These are phyloP conservation scores for Diprion similis DNA, from an alignment of 1,140 invertebrate genomes.

Conservation along the genomic window DNA sequence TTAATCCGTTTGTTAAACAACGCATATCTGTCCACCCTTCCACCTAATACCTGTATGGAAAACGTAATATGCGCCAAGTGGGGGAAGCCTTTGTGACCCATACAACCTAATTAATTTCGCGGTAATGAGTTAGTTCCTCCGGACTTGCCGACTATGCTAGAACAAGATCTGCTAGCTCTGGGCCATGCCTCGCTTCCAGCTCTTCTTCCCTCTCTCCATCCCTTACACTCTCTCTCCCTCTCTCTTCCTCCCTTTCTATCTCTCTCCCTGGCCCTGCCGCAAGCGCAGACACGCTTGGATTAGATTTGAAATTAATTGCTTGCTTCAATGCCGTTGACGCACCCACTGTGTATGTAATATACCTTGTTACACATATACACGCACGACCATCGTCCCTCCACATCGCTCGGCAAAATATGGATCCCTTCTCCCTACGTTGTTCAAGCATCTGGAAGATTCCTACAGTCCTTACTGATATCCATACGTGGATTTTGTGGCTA, in stretches of 20 bases:
- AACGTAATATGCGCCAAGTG: conserved; percentile 31
- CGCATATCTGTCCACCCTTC: no score
- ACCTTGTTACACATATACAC: no score
- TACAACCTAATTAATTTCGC: conserved; percentile 55
- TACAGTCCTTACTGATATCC: no score
- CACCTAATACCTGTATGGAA: not conserved
- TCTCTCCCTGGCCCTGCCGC: conserved; percentile 22
- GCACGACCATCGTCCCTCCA: no score
- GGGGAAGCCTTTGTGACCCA: conserved; percentile 49
- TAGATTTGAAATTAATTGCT: conserved; percentile 42
- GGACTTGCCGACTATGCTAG: conserved; percentile 39
- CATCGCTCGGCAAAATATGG: not conserved
- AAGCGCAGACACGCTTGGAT: conserved; percentile 33
- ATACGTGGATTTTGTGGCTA: no score
- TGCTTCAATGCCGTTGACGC: conserved; percentile 14
- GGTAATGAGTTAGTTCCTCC: conserved; percentile 51
- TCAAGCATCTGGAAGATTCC: no score
- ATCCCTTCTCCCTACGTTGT: not conserved
- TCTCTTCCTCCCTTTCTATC: conserved; percentile 14
- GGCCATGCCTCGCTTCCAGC: conserved; percentile 29
- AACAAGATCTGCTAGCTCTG: conserved; percentile 43
- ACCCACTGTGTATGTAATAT: not conserved
- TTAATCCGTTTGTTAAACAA: no score
- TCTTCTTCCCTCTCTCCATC: conserved; percentile 23
- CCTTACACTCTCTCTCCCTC: conserved; percentile 12